Conservation (phyloP, 2,113 vertebrate genomes). For the Felis chaus region DNA sequence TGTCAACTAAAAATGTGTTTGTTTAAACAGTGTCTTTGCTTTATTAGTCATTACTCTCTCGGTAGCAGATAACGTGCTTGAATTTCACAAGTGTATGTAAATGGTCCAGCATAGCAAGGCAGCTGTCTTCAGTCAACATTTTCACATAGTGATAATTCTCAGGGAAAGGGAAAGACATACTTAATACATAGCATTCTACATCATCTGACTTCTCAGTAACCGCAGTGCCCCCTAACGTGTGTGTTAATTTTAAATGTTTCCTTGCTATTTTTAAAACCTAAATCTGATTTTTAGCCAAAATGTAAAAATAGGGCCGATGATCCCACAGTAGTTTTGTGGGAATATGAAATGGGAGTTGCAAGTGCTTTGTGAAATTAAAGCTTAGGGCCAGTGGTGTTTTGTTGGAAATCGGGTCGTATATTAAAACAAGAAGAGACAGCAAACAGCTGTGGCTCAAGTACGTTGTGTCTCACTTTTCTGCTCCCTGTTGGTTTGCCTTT, state of each 20-base stretch:
- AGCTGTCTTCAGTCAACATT: conserved; percentile 35
- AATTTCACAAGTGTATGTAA: conserved; percentile 41
- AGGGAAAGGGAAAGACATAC: background rate
- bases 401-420: background rate
- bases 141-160: conserved; percentile 33
- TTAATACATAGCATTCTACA: background rate
- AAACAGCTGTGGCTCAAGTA: conserved; percentile 39
- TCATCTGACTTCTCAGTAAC: background rate
- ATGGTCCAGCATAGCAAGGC: background rate
- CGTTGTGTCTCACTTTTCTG: conserved; percentile 10
- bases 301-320: background rate
- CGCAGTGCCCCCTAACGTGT: background rate
- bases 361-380: background rate
- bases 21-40: conserved; percentile 46
- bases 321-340: background rate
- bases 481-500: background rate
- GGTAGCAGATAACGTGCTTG: background rate
- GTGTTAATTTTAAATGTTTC: background rate
- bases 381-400: background rate
- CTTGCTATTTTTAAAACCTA: background rate
- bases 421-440: conserved; percentile 41
- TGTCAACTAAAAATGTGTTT: conserved; percentile 37
- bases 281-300: conserved; percentile 1
- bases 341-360: background rate
- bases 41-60: conserved; percentile 22